Evolutionary conservation across 2,113 vertebrate species (phyloP).

Genomic region (Poeciliopsis prolifica): DNA sequence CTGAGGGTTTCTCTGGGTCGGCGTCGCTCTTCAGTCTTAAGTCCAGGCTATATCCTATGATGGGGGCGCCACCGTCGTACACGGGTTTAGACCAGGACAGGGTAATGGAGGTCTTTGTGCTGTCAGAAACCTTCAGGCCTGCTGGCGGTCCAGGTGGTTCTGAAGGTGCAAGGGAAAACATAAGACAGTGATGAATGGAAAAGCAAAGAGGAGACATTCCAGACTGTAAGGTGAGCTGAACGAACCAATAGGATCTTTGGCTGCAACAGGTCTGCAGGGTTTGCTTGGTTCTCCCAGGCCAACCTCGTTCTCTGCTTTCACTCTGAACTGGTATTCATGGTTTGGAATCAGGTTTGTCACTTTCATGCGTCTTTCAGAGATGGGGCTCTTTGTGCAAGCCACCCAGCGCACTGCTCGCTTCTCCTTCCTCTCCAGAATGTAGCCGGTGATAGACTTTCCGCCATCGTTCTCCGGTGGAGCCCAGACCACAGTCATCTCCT

Average conservation of each 20-base stretch:
- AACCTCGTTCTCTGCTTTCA: constrained; percentile 97
- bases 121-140: constrained; percentile 91
- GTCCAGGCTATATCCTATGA: constrained; percentile 93
- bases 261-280: constrained; percentile 90
- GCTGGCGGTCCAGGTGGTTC: constrained; percentile 96
- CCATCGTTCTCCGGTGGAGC: constrained; percentile 96
- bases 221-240: constrained; percentile 12
- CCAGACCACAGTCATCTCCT: constrained; percentile 99
- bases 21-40: constrained; percentile 86
- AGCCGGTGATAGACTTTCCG: constrained; percentile 97
- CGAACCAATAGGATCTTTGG: constrained; percentile 97
- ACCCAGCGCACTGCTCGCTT: constrained; percentile 92
- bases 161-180: constrained; percentile 66
- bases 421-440: constrained; percentile 96
- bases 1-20: constrained; percentile 87
- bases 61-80: constrained; percentile 95
- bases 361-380: constrained; percentile 94
- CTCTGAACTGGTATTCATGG: constrained; percentile 97
- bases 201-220: neutral
- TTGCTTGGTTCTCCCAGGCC: constrained; percentile 96
- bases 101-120: constrained; percentile 91
- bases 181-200: neutral
- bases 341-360: constrained; percentile 94
- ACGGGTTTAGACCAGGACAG: constrained; percentile 94
- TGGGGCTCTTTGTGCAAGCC: constrained; percentile 92